Percentiles rank a stretch among this genome's conserved stretches.
Conservation (phyloP, 2,888 invertebrate species). For the Meteorus cinctellus region DNA sequence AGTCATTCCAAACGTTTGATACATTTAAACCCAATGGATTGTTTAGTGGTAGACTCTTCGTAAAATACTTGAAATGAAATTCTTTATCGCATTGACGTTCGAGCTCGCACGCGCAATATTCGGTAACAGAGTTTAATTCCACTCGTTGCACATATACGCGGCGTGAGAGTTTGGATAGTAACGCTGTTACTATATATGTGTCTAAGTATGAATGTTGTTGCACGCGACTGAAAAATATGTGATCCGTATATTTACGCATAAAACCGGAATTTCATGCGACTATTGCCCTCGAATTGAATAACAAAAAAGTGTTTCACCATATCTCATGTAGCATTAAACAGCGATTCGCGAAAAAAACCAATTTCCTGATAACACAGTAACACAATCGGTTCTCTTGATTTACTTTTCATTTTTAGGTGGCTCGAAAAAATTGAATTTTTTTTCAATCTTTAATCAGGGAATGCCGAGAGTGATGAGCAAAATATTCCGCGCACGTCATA, state of each 20-base stretch:
- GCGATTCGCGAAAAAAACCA: too few relatives aligned
- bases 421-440: too few relatives aligned
- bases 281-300: neutral
- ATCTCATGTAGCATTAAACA: too few relatives aligned
- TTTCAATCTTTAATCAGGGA: too few relatives aligned
- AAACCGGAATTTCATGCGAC: slow-evolving; percentile 28
- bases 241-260: slow-evolving; percentile 30
- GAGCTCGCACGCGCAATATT: neutral
- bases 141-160: slow-evolving; percentile 10
- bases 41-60: slow-evolving; percentile 18
- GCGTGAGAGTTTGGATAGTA: neutral
- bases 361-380: too few relatives aligned
- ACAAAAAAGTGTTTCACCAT: neutral
- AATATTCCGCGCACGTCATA: too few relatives aligned
- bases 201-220: neutral
- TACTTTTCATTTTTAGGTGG: too few relatives aligned
- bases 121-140: slow-evolving; percentile 30
- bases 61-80: slow-evolving; percentile 40
- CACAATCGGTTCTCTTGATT: too few relatives aligned
- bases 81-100: slow-evolving; percentile 27
- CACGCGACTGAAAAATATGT: slow-evolving; percentile 34
- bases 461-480: too few relatives aligned
- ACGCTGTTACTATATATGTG: neutral
- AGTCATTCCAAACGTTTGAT: slow-evolving; percentile 46
- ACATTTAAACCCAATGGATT: slow-evolving; percentile 38